These are phyloP conservation scores for Laothoe populi DNA, from an alignment of 2,888 invertebrate species.

Conservation along the genomic window DNA sequence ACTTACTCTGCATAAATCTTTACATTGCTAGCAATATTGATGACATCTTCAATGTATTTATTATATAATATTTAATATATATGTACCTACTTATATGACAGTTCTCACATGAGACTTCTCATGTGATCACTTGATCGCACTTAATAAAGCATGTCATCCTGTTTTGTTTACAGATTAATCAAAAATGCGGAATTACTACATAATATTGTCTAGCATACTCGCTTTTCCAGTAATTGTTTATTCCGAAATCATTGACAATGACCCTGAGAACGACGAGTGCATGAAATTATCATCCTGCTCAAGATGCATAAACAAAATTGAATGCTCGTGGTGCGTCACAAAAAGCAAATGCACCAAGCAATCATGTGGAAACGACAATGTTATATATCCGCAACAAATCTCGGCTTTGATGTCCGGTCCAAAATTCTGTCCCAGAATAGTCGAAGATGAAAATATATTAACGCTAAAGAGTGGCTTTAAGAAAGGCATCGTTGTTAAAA, in stretches of 20 bases:
- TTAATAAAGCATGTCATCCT: no score
- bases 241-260: slow-evolving; percentile 11
- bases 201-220: slow-evolving; percentile 6
- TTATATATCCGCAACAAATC: slow-evolving; percentile 62
- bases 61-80: not conserved
- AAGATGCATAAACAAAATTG: slow-evolving; percentile 55
- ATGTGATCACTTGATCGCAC: not conserved
- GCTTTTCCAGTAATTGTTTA: slow-evolving; percentile 6
- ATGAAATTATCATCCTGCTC: slow-evolving; percentile 54
- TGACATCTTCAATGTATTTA: not conserved
- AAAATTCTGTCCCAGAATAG: slow-evolving; percentile 66
- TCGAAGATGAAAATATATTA: slow-evolving; percentile 50
- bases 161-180: not conserved
- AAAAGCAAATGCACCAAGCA: slow-evolving; percentile 69
- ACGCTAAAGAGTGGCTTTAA: slow-evolving; percentile 59
- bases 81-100: not conserved
- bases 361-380: slow-evolving; percentile 68
- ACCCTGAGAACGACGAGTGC: slow-evolving; percentile 44
- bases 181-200: slow-evolving; percentile 11
- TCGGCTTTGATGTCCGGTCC: slow-evolving; percentile 64
- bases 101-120: not conserved
- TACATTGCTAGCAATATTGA: not conserved
- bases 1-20: not conserved
- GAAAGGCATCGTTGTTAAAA: slow-evolving; percentile 56
- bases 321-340: slow-evolving; percentile 71